These are phyloP conservation scores for Amblyteles armatorius DNA, from an alignment of 2,888 invertebrate genomes.

Conservation along the genomic window DNA sequence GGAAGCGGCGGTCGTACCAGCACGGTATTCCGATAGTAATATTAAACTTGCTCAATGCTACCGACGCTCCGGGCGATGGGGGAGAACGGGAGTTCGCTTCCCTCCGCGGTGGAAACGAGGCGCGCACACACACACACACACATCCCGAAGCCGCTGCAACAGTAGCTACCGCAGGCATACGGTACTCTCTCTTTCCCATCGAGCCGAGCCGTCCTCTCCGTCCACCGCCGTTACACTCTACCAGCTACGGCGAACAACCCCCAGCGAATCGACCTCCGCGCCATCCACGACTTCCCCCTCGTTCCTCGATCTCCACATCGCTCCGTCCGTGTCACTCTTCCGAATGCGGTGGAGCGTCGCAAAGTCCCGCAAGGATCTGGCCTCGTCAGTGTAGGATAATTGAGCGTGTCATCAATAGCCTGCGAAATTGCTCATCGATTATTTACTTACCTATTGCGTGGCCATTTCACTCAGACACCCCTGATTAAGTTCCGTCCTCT, in stretches of 20 bases:
- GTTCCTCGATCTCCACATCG: neutral
- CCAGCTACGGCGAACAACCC: constrained; percentile 1
- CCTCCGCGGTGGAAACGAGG: constrained; percentile 26
- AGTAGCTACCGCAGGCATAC: neutral
- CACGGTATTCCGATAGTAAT: constrained; percentile 78
- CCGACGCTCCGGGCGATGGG: constrained; percentile 71
- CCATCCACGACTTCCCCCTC: neutral
- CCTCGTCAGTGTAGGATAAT: neutral
- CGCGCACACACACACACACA: neutral
- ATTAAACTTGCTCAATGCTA: constrained; percentile 76
- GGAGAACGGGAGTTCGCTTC: constrained; percentile 31
- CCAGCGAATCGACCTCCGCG: neutral
- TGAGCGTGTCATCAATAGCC: neutral
- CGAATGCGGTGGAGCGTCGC: neutral
- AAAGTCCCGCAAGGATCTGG: neutral
- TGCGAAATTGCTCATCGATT: neutral
- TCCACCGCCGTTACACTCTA: neutral
- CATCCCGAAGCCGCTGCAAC: neutral
- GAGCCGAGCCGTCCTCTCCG: neutral
- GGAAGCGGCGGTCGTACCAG: constrained; percentile 36
- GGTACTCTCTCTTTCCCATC: neutral
- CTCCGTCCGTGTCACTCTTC: neutral
- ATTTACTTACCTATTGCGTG: neutral
- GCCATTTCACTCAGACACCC: neutral
- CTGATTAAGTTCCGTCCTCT: neutral